phyloP scores from a whole-genome alignment of 2,888 invertebrate species.

The Drosophila mulleri region DNA sequence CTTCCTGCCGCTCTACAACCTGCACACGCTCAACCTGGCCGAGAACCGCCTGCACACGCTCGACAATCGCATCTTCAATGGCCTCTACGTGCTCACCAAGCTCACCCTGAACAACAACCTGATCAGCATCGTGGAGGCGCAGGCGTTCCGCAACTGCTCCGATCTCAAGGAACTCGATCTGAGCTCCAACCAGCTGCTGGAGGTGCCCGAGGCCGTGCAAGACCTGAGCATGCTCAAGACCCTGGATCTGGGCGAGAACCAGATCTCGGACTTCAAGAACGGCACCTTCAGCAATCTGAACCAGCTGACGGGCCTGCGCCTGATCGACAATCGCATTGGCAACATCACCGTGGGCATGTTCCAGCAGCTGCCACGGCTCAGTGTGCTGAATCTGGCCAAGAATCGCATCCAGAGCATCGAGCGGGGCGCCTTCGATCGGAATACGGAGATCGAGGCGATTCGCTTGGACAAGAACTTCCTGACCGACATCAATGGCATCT shows the following conservation, averaged over 20 bases:
- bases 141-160: conserved; percentile 94
- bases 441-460: conserved; percentile 93
- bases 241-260: conserved; percentile 96
- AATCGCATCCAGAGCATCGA: conserved; percentile 95
- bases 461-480: conserved; percentile 95
- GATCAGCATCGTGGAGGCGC: conserved; percentile 91
- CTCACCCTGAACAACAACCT: conserved; percentile 94
- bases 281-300: conserved; percentile 94
- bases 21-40: conserved; percentile 95
- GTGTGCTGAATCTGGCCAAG: conserved; percentile 94
- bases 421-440: conserved; percentile 92
- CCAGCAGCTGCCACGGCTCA: conserved; percentile 92
- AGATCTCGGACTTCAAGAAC: conserved; percentile 92
- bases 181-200: conserved; percentile 93
- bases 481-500: conserved; percentile 95
- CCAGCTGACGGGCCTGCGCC: conserved; percentile 93
- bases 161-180: conserved; percentile 95
- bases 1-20: conserved; percentile 93
- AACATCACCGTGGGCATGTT: conserved; percentile 94
- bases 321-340: conserved; percentile 96
- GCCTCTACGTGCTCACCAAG: conserved; percentile 92
- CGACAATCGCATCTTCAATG: conserved; percentile 93
- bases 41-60: conserved; percentile 94
- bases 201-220: conserved; percentile 93
- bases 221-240: conserved; percentile 93